Evolutionary conservation across 2,797 vertebrate species (phyloP).

Genomic region (Tarsius wallacei): DNA sequence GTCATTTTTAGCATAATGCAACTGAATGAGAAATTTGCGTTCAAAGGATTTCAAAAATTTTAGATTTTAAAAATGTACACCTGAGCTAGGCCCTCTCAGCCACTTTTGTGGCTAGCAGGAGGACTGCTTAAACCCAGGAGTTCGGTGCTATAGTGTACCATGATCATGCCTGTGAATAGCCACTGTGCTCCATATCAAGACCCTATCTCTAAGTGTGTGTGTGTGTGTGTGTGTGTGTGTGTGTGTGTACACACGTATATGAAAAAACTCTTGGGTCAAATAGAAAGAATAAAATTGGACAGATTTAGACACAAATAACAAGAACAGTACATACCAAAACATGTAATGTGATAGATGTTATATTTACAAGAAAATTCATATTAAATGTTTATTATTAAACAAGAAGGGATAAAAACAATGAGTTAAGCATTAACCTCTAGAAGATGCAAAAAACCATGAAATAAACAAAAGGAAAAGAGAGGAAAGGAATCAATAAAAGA

Average conservation of each 20-base stretch:
- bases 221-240: not conserved
- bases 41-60: not conserved
- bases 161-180: not conserved
- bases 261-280: conserved; percentile 29
- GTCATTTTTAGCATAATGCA: conserved; percentile 19
- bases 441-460: not conserved
- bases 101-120: not conserved
- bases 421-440: not conserved
- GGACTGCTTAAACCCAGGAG: not conserved
- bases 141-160: not conserved
- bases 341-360: not conserved
- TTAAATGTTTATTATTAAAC: not conserved
- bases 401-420: not conserved
- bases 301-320: not conserved
- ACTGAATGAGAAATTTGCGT: conserved; percentile 1
- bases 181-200: not conserved
- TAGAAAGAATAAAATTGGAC: not conserved
- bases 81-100: not conserved
- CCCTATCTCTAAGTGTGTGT: not conserved
- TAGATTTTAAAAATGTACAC: not conserved
- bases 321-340: not conserved
- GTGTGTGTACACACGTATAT: not conserved
- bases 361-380: not conserved
- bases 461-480: not conserved
- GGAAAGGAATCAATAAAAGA: not conserved